Base-by-base conservation (phyloP, 2,113 vertebrate genomes). In the Silurus meridionalis region DNA sequence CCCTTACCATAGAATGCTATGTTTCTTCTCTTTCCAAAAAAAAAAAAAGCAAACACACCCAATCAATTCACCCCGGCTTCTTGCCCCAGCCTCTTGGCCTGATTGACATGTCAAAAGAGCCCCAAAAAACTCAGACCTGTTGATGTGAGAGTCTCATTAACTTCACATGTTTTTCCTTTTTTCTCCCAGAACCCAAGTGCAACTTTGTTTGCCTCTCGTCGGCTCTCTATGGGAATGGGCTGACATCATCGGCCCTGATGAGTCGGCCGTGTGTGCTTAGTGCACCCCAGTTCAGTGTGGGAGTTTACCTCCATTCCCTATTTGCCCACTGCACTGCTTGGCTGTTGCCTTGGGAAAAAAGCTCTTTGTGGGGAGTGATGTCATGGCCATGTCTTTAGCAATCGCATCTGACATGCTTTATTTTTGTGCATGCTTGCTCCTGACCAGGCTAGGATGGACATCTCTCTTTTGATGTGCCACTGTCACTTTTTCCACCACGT, bases 351-450 rank as follows among this genome's bases (percentile, higher is more conserved):
- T 88, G 86, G 88, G 87, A 84, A 85, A 80, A 57, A 88, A 78
- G 89, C 72, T 90, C 89, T 90, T 87, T 85, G 60, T 88, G 87
- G 84, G 75, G 83, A 91, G 91, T 95, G 94, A 95, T 95, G 95
- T 95, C 94, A 95, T 93, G 86, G 88, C 89, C 85, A 83, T 89
- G 92, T 94, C 90, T 88, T 87, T 86, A 89, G 90, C 87, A 88
- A 95, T 95, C 82, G 82, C 91, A 92, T 93, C 90, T 94, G 94
- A 95, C 94, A 90, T 92, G 91, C 92, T 95, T 95, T 95, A 94
- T 95, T 91, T 94, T 94, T 95, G 94, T 95, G 94, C 94, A 94
- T 85, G 89, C 87, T 81, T 83, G 85, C 85, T 88, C 85, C 84
- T 90, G 78, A 90, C 89, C 91, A 82, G 87, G 88, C 89, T 88